Evolutionary conservation across 2,113 vertebrate species (phyloP).

Genomic region (Agelaius phoeniceus): DNA sequence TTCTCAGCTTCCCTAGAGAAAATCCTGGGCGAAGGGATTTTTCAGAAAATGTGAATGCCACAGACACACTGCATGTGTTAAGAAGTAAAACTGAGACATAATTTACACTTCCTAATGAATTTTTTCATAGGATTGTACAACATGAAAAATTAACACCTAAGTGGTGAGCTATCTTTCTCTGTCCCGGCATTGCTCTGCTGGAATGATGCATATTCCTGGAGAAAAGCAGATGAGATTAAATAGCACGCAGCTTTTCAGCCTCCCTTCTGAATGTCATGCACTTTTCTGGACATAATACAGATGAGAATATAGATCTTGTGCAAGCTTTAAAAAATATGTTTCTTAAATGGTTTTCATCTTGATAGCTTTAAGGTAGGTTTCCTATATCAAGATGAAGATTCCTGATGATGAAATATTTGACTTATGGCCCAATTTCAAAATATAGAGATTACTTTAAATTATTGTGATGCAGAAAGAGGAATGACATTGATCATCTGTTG

Average conservation of each 20-base stretch:
- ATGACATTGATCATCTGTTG: neutral
- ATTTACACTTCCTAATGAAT: neutral
- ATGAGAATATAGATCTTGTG: neutral
- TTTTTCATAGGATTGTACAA: neutral
- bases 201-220: neutral
- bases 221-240: neutral
- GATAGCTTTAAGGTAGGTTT: neutral
- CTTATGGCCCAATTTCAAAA: neutral
- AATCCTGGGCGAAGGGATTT: too few species aligned
- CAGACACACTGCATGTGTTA: accelerated
- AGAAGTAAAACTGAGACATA: neutral
- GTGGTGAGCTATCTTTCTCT: neutral
- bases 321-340: neutral
- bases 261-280: neutral
- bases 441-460: neutral
- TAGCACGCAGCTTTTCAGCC: neutral
- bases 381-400: neutral
- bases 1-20: too few species aligned
- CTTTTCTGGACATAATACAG: neutral
- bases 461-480: neutral
- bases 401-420: neutral
- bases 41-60: too few species aligned
- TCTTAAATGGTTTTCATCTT: neutral
- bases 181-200: neutral
- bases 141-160: neutral